phyloP scores from a whole-genome alignment of 2,797 vertebrate genomes.

The Peromyscus nudipes region DNA sequence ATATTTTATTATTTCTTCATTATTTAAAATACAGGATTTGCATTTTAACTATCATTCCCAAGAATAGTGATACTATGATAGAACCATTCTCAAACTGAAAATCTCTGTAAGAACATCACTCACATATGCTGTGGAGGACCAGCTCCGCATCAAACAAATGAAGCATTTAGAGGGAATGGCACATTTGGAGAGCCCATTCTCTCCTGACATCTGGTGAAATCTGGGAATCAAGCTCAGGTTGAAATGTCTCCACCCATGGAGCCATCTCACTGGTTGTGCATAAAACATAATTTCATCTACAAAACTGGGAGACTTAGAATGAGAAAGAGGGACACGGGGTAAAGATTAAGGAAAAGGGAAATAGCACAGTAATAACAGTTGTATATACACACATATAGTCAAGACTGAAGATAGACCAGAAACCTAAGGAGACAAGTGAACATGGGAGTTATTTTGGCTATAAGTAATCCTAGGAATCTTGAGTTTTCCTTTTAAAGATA shows the following conservation, averaged over 20 bases:
- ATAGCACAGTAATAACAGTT: not conserved
- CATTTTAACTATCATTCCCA: slow-evolving; percentile 21
- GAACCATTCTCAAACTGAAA: not conserved
- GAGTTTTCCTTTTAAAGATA: not conserved
- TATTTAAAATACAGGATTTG: slow-evolving; percentile 43
- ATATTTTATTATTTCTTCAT: not conserved
- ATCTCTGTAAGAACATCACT: not conserved
- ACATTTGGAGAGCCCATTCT: not conserved
- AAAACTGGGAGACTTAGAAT: not conserved
- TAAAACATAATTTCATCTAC: not conserved
- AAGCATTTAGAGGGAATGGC: not conserved
- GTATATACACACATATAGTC: not conserved
- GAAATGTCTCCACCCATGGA: not conserved
- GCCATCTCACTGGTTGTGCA: not conserved
- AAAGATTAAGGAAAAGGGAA: not conserved
- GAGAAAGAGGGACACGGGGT: not conserved
- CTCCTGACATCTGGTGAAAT: not conserved
- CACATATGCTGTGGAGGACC: not conserved
- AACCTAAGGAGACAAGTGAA: not conserved
- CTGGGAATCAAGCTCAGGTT: not conserved
- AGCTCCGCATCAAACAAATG: not conserved
- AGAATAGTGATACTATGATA: not conserved
- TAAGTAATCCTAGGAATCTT: not conserved
- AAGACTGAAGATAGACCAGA: slow-evolving; percentile 17
- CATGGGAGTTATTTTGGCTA: not conserved